Evolutionary conservation across 2,797 vertebrate species (phyloP).

Genomic region (Sternarchorhynchus goeldii): DNA sequence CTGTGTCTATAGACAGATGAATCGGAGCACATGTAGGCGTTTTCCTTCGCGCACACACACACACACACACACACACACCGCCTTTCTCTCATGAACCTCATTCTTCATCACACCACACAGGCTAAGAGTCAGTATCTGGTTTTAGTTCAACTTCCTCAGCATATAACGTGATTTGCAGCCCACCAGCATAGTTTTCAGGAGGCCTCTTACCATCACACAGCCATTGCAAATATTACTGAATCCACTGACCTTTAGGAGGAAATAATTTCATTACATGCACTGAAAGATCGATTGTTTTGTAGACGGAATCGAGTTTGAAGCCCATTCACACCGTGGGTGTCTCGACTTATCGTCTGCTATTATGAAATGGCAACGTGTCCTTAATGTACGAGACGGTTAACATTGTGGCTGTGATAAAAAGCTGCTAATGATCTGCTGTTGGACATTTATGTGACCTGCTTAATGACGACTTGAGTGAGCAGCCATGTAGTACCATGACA

Average conservation of each 20-base stretch:
- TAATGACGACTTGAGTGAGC: conserved; percentile 22
- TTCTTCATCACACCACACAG: conserved; percentile 56
- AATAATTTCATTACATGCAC: conserved; percentile 56
- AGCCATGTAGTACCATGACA: conserved; percentile 12
- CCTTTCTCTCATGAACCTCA: conserved; percentile 55
- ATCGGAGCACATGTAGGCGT: conserved; percentile 57
- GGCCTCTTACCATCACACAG: conserved; percentile 44
- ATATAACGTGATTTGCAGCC: conserved; percentile 64
- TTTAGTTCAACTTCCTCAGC: conserved; percentile 53
- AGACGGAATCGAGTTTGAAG: conserved; percentile 55
- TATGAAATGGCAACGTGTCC: conserved; percentile 33
- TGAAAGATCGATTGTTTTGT: conserved; percentile 52
- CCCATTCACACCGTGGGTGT: conserved; percentile 46
- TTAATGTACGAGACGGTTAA: conserved; percentile 48
- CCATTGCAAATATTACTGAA: conserved; percentile 57
- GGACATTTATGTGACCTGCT: conserved; percentile 29
- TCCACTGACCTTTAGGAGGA: conserved; percentile 62
- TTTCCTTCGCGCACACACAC: neutral
- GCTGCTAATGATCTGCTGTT: conserved; percentile 50
- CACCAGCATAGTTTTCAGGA: conserved; percentile 52
- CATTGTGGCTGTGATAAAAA: conserved; percentile 36
- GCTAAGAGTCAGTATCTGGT: conserved; percentile 61
- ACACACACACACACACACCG: neutral
- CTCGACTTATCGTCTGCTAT: conserved; percentile 47
- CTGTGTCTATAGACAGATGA: conserved; percentile 37